phyloP scores from a whole-genome alignment of 2,113 vertebrate genomes.

The Xerus inauris region DNA sequence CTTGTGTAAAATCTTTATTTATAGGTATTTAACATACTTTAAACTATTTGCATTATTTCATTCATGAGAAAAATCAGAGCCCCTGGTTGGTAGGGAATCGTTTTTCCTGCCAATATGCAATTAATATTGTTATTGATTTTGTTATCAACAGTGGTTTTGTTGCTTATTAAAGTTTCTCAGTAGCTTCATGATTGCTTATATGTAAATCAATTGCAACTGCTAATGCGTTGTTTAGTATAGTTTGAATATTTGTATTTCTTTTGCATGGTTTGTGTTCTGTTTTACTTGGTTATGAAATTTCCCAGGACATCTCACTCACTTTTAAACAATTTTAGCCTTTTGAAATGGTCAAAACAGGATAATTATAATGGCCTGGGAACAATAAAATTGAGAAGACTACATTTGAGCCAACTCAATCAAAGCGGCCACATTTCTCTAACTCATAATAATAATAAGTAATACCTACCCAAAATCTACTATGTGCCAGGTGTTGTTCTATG shows the following conservation, averaged over 20 bases:
- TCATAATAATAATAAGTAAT: neutral
- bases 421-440: neutral
- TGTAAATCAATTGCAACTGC: neutral
- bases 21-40: neutral
- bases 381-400: neutral
- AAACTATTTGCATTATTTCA: neutral
- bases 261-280: neutral
- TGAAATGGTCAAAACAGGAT: slow-evolving; percentile 19
- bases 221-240: neutral
- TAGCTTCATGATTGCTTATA: neutral
- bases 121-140: slow-evolving; percentile 65
- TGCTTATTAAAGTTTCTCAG: slow-evolving; percentile 47
- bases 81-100: neutral
- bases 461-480: neutral
- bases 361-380: neutral
- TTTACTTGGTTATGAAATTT: slow-evolving; percentile 12
- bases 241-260: slow-evolving; percentile 13
- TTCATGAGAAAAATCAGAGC: slow-evolving; percentile 18
- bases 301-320: slow-evolving; percentile 5
- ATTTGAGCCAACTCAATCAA: neutral
- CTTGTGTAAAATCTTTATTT: neutral
- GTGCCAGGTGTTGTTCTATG: neutral
- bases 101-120: slow-evolving; percentile 34
- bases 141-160: slow-evolving; percentile 28
- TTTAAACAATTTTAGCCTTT: neutral